Conservation (phyloP, 2,888 invertebrate genomes). For the Cataglyphis cursor region DNA sequence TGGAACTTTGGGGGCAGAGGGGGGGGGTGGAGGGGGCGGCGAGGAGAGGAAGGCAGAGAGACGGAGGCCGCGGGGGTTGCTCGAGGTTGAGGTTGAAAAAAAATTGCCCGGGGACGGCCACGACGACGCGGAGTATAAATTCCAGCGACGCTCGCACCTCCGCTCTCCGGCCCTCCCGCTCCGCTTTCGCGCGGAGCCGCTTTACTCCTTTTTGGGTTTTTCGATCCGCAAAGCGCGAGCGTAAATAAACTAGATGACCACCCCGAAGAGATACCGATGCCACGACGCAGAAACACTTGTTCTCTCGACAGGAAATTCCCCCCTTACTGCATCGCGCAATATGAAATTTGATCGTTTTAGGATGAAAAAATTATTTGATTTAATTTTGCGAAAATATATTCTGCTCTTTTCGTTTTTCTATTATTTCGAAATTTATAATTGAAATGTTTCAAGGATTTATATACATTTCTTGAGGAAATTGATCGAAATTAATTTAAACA, state of each 20-base stretch:
- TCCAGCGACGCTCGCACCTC: conserved; percentile 76
- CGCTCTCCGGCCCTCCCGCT: conserved; percentile 53
- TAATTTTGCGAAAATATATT: neutral
- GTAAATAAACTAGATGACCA: conserved; percentile 64
- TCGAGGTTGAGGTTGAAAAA: conserved; percentile 79
- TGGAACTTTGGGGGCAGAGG: neutral
- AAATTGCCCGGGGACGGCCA: conserved; percentile 80
- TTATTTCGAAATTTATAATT: neutral
- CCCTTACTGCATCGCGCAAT: neutral
- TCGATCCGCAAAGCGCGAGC: conserved; percentile 65
- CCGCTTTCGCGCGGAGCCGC: conserved; percentile 60
- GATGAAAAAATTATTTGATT: neutral
- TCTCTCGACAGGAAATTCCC: conserved; percentile 21
- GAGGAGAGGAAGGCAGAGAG: neutral
- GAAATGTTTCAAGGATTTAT: neutral
- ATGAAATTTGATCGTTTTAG: neutral
- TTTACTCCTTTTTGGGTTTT: conserved; percentile 67
- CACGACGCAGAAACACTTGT: conserved; percentile 2
- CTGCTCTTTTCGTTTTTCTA: neutral
- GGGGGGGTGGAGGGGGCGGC: too few relatives aligned
- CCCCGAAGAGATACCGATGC: conserved; percentile 45
- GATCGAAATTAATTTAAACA: neutral
- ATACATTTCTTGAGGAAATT: neutral
- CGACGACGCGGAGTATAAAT: conserved; percentile 82
- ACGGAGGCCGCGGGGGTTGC: conserved; percentile 62